Conservation (phyloP, 2,888 invertebrate species). For the Dyspetes luteomarginatus region DNA sequence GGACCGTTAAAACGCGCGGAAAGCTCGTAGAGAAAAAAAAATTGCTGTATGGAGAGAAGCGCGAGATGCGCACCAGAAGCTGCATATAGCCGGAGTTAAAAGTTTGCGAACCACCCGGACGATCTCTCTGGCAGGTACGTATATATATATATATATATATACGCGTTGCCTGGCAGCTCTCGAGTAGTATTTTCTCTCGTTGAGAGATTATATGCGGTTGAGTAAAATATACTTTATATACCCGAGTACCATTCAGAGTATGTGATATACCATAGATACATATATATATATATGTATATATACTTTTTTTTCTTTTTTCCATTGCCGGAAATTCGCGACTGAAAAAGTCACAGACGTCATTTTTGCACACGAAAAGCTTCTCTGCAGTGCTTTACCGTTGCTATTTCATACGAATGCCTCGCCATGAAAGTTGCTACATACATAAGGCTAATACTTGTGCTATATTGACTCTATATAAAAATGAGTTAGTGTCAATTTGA, state of each 20-base stretch:
- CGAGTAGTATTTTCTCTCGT: constrained; percentile 41
- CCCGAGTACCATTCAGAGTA: constrained; percentile 32
- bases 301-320: constrained; percentile 23
- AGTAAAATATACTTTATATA: constrained; percentile 53
- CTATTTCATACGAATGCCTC: constrained; percentile 27
- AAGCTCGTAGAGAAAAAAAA: constrained; percentile 36
- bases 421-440: no score
- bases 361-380: constrained; percentile 45
- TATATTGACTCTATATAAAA: no score
- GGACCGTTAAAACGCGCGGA: constrained; percentile 49
- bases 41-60: constrained; percentile 50
- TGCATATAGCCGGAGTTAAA: constrained; percentile 53
- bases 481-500: no score
- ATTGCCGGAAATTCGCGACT: constrained; percentile 44
- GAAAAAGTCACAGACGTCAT: constrained; percentile 51
- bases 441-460: no score
- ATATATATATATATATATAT: constrained; percentile 4
- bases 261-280: constrained; percentile 3
- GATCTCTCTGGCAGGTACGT: constrained; percentile 44
- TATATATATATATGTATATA: not conserved
- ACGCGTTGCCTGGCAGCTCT: constrained; percentile 18
- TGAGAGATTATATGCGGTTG: constrained; percentile 54
- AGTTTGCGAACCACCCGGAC: constrained; percentile 58
- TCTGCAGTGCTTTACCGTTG: constrained; percentile 27
- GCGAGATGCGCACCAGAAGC: constrained; percentile 54